These are phyloP conservation scores for Dascillus cervinus DNA, from an alignment of 2,888 invertebrate species.

Conservation along the genomic window DNA sequence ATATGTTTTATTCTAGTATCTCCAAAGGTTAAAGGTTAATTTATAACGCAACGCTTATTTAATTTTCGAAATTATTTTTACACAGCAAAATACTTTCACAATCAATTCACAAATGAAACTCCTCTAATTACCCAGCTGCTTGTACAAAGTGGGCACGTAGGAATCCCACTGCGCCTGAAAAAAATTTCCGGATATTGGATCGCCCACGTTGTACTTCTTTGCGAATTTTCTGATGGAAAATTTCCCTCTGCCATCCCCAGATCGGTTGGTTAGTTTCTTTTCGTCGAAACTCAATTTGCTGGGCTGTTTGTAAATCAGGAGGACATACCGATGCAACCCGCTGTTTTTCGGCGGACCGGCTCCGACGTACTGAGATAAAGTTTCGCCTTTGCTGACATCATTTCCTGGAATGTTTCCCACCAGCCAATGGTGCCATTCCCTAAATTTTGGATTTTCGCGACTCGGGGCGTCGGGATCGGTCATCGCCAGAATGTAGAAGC, in stretches of 20 bases:
- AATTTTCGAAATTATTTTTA: no score
- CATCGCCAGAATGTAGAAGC: constrained; percentile 42
- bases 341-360: constrained; percentile 65
- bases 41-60: no score
- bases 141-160: constrained; percentile 12
- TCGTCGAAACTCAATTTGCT: constrained; percentile 29
- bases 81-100: no score
- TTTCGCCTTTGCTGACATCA: constrained; percentile 52
- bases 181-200: constrained; percentile 26
- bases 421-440: constrained; percentile 76
- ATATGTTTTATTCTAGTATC: no score
- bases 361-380: constrained; percentile 59
- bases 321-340: constrained; percentile 67
- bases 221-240: constrained; percentile 22
- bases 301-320: constrained; percentile 45
- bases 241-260: constrained; percentile 21
- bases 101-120: no score
- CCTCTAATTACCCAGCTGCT: constrained; percentile 9
- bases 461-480: constrained; percentile 73
- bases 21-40: no score
- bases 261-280: constrained; percentile 25
- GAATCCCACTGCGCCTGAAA: constrained; percentile 24
- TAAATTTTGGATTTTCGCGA: constrained; percentile 56
- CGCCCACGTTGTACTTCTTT: constrained; percentile 21
- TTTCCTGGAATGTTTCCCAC: constrained; percentile 65